Percentiles rank a stretch among this genome's conserved stretches.
phyloP scores from a whole-genome alignment of 2,113 vertebrate species.

The Mus musculus region GRCm39 chr11:36259001-36259500 shows the following conservation, averaged over 20 bases:
- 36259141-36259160: background rate
- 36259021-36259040: background rate
- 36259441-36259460: background rate
- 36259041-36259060: too few relatives aligned
- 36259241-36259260: background rate
- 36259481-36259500: background rate
- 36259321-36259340: background rate
- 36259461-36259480: background rate
- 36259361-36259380: background rate
- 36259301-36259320: too few relatives aligned
- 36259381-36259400: background rate
- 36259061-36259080: background rate
- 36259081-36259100: background rate
- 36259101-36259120: background rate
- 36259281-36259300: background rate
- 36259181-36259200: background rate
- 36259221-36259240: background rate
- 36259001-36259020: background rate
- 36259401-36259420: background rate
- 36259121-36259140: background rate
- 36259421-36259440: background rate
- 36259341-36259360: background rate
- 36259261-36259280: background rate
- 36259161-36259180: background rate
- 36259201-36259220: background rate